Conservation (phyloP, 64 coral and sea anemone species). For the Dendrophyllia cribrosa region DNA sequence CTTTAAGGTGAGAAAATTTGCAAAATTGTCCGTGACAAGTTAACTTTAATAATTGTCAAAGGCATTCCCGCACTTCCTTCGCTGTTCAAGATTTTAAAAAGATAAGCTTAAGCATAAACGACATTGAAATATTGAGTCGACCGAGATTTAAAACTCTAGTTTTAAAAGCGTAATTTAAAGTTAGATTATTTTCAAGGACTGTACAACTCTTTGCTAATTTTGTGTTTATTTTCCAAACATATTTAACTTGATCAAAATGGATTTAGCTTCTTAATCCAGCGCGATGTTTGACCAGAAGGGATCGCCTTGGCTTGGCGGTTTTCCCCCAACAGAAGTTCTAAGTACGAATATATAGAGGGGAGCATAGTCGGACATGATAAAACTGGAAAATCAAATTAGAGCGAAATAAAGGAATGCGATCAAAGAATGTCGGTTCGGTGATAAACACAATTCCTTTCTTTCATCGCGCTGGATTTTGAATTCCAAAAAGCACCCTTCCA, state of each 20-base stretch:
- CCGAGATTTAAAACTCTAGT: neutral
- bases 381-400: neutral
- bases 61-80: slow-evolving; percentile 5
- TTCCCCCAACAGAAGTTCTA: neutral
- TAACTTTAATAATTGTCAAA: neutral
- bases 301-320: neutral
- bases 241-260: slow-evolving; percentile 10
- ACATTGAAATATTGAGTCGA: neutral
- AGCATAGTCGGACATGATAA: neutral
- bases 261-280: neutral
- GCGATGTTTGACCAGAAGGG: neutral
- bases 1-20: neutral
- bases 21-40: neutral
- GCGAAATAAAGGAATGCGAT: slow-evolving; percentile 3
- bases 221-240: slow-evolving; percentile 35
- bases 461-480: neutral
- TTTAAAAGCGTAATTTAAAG: slow-evolving; percentile 15
- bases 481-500: neutral
- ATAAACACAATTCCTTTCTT: neutral
- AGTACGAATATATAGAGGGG: neutral
- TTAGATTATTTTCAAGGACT: neutral
- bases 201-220: neutral
- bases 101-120: neutral
- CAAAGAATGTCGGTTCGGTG: neutral
- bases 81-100: slow-evolving; percentile 18